Evolutionary conservation across 37 sponge, comb jelly and placozoan species (phyloP).

Genomic region (Spongia lamella): DNA sequence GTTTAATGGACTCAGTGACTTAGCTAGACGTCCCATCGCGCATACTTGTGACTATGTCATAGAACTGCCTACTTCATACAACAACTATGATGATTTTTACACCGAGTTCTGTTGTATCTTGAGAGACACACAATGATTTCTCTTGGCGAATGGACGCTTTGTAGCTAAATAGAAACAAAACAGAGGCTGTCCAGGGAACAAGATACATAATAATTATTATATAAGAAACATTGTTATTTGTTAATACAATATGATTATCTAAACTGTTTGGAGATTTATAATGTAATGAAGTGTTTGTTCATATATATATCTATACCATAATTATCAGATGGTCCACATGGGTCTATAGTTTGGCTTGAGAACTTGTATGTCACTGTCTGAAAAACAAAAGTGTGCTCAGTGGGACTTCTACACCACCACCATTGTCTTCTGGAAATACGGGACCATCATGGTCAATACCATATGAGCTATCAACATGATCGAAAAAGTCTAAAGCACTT

Average conservation of each 20-base stretch:
- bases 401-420: constrained; percentile 16
- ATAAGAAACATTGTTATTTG: too few species aligned
- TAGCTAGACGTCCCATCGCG: constrained; percentile 19
- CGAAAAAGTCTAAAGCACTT: neutral
- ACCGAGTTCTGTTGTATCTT: neutral
- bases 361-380: too few species aligned
- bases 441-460: constrained; percentile 3
- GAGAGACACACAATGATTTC: constrained; percentile 3
- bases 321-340: constrained; percentile 17
- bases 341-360: constrained; percentile 21
- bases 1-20: constrained; percentile 10
- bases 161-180: neutral
- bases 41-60: constrained; percentile 22
- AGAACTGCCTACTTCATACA: constrained; percentile 19
- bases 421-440: neutral
- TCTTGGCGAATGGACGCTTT: constrained; percentile 33
- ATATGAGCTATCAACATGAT: neutral
- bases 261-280: neutral
- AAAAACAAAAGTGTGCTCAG: neutral
- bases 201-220: constrained; percentile 8
- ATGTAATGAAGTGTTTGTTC: constrained; percentile 33
- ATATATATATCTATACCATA: constrained; percentile 45
- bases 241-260: neutral
- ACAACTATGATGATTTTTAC: constrained; percentile 23
- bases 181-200: constrained; percentile 6